Percentiles rank a stretch among this genome's conserved stretches.
Evolutionary conservation across 2,888 invertebrate genomes (phyloP).

Genomic region (Cabera pusaria): DNA sequence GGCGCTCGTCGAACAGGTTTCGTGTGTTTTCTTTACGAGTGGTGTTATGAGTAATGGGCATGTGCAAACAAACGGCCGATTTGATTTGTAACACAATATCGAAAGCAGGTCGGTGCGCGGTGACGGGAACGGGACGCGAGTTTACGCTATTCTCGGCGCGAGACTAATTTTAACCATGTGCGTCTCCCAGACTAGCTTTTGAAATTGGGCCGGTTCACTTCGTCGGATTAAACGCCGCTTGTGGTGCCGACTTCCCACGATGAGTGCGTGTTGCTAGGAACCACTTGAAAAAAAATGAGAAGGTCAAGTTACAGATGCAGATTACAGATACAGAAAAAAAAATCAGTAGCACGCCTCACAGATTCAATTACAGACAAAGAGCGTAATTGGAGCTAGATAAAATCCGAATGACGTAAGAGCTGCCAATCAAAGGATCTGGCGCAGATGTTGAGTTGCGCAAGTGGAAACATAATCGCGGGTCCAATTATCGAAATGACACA

Average conservation of each 20-base stretch:
- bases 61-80: constrained; percentile 41
- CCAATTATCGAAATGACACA: constrained; percentile 82
- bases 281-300: constrained; percentile 7
- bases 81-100: constrained; percentile 76
- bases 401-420: constrained; percentile 63
- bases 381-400: constrained; percentile 66
- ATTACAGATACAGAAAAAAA: constrained; percentile 12
- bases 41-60: constrained; percentile 39
- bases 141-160: constrained; percentile 79
- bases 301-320: constrained; percentile 14
- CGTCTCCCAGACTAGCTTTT: constrained; percentile 80
- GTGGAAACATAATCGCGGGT: constrained; percentile 57
- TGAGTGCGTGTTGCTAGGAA: constrained; percentile 17
- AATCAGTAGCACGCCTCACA: constrained; percentile 19
- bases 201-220: constrained; percentile 76
- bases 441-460: constrained; percentile 69
- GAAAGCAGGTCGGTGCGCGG: constrained; percentile 57
- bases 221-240: constrained; percentile 47
- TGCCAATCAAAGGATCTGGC: constrained; percentile 70
- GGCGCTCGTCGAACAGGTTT: constrained; percentile 35
- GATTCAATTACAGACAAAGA: constrained; percentile 32
- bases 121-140: constrained; percentile 70
- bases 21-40: constrained; percentile 33
- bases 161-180: constrained; percentile 82
- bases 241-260: constrained; percentile 35